phyloP scores from a whole-genome alignment of 2,888 invertebrate genomes.

The Vanessa cardui region DNA sequence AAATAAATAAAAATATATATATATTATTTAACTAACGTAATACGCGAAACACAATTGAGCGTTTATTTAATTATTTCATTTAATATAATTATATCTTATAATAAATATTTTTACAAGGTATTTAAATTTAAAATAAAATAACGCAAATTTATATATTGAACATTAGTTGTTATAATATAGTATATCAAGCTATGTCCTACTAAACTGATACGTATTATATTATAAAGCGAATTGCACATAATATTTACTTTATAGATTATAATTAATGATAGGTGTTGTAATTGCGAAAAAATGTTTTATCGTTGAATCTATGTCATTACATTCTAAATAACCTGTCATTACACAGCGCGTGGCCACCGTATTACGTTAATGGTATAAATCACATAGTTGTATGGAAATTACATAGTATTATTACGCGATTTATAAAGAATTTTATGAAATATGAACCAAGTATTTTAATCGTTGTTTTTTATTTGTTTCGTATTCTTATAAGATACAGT shows the following conservation, averaged over 20 bases:
- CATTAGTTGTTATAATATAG: too few relatives aligned
- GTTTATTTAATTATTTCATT: too few relatives aligned
- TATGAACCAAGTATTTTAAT: slow-evolving; percentile 8
- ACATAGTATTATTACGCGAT: slow-evolving; percentile 13
- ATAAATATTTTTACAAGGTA: too few relatives aligned
- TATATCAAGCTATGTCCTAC: neutral
- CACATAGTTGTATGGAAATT: slow-evolving; percentile 17
- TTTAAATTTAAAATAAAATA: too few relatives aligned
- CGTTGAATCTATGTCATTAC: slow-evolving; percentile 12
- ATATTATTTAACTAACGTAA: too few relatives aligned
- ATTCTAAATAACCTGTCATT: slow-evolving; percentile 13
- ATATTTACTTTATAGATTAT: slow-evolving; percentile 6
- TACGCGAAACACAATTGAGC: too few relatives aligned
- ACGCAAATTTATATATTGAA: too few relatives aligned
- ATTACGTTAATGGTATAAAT: slow-evolving; percentile 12
- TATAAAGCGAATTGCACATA: neutral
- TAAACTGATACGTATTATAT: slow-evolving; percentile 6
- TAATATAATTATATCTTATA: too few relatives aligned
- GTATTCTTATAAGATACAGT: slow-evolving; percentile 1
- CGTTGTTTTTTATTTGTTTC: slow-evolving; percentile 1
- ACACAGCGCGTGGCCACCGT: slow-evolving; percentile 7
- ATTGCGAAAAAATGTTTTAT: slow-evolving; percentile 13
- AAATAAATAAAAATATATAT: too few relatives aligned
- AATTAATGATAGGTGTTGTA: slow-evolving; percentile 9
- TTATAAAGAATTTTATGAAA: slow-evolving; percentile 16